Evolutionary conservation across 2,113 vertebrate species (phyloP), one percentile per base, ranked within the genome.

Genomic region (Geococcyx californianus): DNA sequence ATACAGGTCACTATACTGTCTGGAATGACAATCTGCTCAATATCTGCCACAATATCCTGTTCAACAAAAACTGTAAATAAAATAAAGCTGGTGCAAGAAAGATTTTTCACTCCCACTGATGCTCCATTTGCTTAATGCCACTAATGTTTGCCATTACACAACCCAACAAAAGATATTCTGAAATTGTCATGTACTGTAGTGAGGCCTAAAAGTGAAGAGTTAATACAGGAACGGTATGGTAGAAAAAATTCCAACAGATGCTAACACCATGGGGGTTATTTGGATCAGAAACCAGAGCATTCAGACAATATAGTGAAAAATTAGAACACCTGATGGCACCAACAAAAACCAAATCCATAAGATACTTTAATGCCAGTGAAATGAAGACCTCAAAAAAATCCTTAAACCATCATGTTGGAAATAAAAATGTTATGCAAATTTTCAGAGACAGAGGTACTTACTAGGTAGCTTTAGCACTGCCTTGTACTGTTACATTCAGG

Each of bases 381-480:
- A 84, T 3, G 1, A 84, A 94, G 33, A 24, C 12, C 11, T 59
- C 51, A 47, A 14, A 66, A 83, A 73, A 31, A 25, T 6, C 9
- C 33, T 85, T 77, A 73, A 23, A 62, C 11, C 5, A 54, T 21
- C 6, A 55, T 64, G 34, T 13, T 67, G 13, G 45, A 93, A 77
- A 78, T 28, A 78, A 67, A 74, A n/a, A 73, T 72, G 14, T 18
- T 51, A 47, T 10, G 73, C 6, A 67, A 2, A 28, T 82, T 89
- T 90, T 58, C 31, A 69, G 49, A 90, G 52, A 67, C 3, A 93
- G 29, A 78, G n/a, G 80, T 95, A 98, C 99, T 99, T 97, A 99
- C 99, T 99, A 99, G 11, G 99, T 99, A 94, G 99, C 99, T 97
- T 99, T 99, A 90, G 99, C 99, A 81, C 98, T 99, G 96, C 99